Conservation (phyloP, 1,140 invertebrate genomes). For the Asbolus verrucosus region DNA sequence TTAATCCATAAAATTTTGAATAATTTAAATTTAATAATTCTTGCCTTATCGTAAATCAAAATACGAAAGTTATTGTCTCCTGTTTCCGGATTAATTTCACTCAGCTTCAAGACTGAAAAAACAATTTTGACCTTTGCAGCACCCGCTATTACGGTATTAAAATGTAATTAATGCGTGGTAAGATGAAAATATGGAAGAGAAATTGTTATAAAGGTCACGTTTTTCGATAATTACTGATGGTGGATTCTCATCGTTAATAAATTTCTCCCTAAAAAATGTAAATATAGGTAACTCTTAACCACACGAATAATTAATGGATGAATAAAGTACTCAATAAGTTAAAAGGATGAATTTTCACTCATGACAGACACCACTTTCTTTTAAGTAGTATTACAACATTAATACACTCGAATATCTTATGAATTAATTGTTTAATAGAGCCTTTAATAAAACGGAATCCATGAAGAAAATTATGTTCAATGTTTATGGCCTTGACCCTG, state of each 20-base stretch:
- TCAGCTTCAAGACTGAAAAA: neutral
- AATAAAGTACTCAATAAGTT: too few species aligned
- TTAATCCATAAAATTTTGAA: conserved; percentile 14
- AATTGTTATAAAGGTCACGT: neutral
- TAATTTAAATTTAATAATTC: conserved; percentile 25
- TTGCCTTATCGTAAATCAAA: conserved; percentile 23
- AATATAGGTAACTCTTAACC: too few species aligned
- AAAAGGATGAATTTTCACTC: too few species aligned
- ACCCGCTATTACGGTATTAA: neutral
- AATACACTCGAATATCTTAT: too few species aligned
- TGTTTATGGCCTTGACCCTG: too few species aligned
- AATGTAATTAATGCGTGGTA: neutral
- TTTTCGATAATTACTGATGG: neutral
- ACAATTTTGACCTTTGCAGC: conserved; percentile 1
- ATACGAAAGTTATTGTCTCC: conserved; percentile 29
- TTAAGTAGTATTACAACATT: too few species aligned
- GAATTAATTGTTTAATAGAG: too few species aligned
- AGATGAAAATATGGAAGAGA: neutral
- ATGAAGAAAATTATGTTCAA: too few species aligned
- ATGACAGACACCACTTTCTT: too few species aligned
- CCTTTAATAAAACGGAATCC: too few species aligned
- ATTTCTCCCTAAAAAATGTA: too few species aligned
- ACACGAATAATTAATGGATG: too few species aligned
- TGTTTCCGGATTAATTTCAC: conserved; percentile 11
- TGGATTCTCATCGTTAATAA: neutral